Base-by-base conservation (phyloP, 2,888 invertebrate genomes). In the Apodemia mormo region DNA sequence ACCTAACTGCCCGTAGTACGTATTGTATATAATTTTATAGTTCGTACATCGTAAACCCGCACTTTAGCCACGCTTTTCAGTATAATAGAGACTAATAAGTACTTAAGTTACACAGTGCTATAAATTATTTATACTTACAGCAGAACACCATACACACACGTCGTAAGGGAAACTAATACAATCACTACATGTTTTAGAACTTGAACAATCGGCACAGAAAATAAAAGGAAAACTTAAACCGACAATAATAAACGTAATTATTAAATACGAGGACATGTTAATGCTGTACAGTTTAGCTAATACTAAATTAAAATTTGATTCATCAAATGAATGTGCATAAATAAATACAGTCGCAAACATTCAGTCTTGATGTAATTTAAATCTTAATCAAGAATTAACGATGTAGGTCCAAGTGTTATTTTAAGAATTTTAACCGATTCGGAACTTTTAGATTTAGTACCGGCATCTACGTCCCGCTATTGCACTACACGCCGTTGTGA, bases 101-200 rank as follows among this genome's bases (percentile, higher is more conserved):
- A 9, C 40, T 9, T 9, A 40, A 9, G 40, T 40, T 9, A 40
- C 40, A 40, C 40, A 9, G 9, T 37, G 40, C 9, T 9, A 40
- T 40, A 40, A 9, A 2, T 12, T 54, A 45, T 0, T 65, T 45
- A 52, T 67, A 70, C 77, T 80, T 79, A 89, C 90, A 69, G 82
- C 76, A 2, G 80, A 73, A 75, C 90, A 90, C 90, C 90, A 90
- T 30, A 84, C 81, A 71, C 90, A 90, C 2, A 52, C 76, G 5
- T 83, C 81, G 2, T 68, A 10, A 1, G 76, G 75, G 71, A 78
- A 80, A 2, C 84, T 76, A 49, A 90, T 85, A 71, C 90, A 90
- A 1, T 76, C 78, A 7, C 85, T 83, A 56, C 69, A 69, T 0
- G 81, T 85, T 29, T 78, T 73, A 10, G 81, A 78, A 61, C 75